Evolutionary conservation across 2,113 vertebrate species (phyloP).

Genomic region (Dicaeum eximium): DNA sequence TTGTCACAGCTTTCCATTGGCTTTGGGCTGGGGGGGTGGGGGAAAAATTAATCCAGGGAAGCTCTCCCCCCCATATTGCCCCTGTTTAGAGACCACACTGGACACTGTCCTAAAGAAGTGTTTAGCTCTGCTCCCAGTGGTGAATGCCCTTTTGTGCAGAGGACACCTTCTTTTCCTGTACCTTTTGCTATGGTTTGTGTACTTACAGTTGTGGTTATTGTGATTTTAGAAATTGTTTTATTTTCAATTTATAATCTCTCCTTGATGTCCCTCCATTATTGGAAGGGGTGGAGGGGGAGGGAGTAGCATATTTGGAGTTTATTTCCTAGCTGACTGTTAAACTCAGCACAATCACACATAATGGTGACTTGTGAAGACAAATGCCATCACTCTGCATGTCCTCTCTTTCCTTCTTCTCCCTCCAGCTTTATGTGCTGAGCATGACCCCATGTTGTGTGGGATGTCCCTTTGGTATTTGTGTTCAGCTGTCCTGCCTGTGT

Average conservation of each 20-base stretch:
- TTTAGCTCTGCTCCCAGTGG: not conserved
- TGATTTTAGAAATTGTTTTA: not conserved
- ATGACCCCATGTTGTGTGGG: too few species aligned
- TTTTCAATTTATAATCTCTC: not conserved
- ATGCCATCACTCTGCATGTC: not conserved
- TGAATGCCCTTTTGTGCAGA: not conserved
- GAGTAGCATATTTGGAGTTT: not conserved
- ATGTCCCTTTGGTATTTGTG: not conserved
- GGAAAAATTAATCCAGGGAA: not conserved
- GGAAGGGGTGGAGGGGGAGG: accelerated
- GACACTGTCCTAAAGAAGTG: not conserved
- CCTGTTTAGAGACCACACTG: not conserved
- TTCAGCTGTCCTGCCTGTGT: not conserved
- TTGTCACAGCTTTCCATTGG: not conserved
- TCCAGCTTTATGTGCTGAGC: not conserved
- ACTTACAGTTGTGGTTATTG: not conserved
- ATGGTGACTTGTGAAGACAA: not conserved
- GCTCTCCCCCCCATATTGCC: not conserved
- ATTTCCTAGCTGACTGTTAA: not conserved
- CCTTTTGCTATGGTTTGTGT: not conserved
- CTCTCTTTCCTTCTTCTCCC: not conserved
- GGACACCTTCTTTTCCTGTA: not conserved
- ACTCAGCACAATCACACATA: not conserved
- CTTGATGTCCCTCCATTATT: not conserved
- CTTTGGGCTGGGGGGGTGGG: not conserved